Conservation (phyloP, 2,797 vertebrate species). For the Sphaeramia orbicularis region DNA sequence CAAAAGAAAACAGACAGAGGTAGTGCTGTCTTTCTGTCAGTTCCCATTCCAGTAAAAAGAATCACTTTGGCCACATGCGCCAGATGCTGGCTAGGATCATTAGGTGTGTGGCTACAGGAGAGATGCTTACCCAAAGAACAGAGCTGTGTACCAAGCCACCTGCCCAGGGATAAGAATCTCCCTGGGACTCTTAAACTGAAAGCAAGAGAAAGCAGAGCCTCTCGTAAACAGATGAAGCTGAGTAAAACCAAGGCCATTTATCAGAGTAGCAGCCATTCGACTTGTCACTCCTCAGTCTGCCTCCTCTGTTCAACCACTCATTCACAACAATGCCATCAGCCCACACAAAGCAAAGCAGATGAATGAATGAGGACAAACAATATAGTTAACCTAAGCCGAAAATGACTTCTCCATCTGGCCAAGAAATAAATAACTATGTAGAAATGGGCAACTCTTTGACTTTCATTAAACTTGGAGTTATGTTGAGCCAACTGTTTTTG, state of each 20-base stretch:
- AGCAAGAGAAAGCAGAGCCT: constrained; percentile 56
- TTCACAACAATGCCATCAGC: constrained; percentile 46
- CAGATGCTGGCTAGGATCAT: constrained; percentile 77
- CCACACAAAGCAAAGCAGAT: constrained; percentile 66
- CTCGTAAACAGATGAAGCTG: constrained; percentile 79
- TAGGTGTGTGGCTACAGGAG: constrained; percentile 69
- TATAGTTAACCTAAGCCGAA: constrained; percentile 58
- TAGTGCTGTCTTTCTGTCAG: constrained; percentile 46
- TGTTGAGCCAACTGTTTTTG: constrained; percentile 29
- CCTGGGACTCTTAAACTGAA: constrained; percentile 74
- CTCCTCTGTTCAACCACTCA: constrained; percentile 64
- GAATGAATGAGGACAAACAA: constrained; percentile 56
- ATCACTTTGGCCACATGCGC: constrained; percentile 60
- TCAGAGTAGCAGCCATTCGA: constrained; percentile 70
- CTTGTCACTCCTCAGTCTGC: constrained; percentile 67
- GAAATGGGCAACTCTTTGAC: constrained; percentile 49
- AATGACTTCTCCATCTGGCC: constrained; percentile 57
- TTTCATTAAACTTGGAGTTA: constrained; percentile 57
- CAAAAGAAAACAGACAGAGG: constrained; percentile 6
- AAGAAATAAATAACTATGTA: constrained; percentile 55
- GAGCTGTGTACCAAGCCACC: constrained; percentile 63
- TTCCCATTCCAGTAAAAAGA: constrained; percentile 54
- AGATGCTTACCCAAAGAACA: constrained; percentile 71
- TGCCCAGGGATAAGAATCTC: constrained; percentile 70
- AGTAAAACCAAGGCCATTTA: constrained; percentile 76